Evolutionary conservation across 2,113 vertebrate genomes (phyloP), one percentile per base, ranked within the genome.

Genomic region (Desmodus rotundus): DNA sequence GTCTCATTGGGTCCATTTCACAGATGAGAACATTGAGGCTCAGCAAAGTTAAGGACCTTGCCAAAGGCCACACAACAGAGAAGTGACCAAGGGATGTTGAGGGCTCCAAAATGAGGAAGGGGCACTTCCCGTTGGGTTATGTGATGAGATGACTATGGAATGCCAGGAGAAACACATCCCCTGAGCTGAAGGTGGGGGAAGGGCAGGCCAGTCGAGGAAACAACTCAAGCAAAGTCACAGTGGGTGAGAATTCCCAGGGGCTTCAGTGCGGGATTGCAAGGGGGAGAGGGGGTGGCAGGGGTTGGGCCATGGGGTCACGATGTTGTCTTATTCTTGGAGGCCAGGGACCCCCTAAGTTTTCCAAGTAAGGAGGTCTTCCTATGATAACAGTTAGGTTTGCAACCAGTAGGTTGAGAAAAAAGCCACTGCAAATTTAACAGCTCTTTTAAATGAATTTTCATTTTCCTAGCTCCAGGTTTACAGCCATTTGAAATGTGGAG

Each of bases 21-120:
- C n/a, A 90, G 86, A 52, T 81, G 67, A 86, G 78, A 95, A 76
- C 41, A 76, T 13, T 52, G 86, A 95, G 68, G 36, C 87, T 90
- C 67, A 54, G 58, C 82, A 28, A 73, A 28, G 31, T 87, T 26
- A 19, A n/a, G 36, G 13, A n/a, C 28, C 58, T 87, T 83, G 52
- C 70, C 14, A 5, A 26, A 72, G 54, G 68, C 26, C 76, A 54
- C 26, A 47, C 76, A 65, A 5, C 33, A n/a, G 70, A 78, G 20
- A 67, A 41, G 26, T 31, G 43, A 31, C 67, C 74, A 45, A 52
- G 56, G 47, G 68, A 47, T 31, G 45, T 16, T 8, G 52, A 38
- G 19, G 80, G n/a, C 41, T 73, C 56, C 38, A 36, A 52, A 52
- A 93, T n/a, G 87, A 82, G 11, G 20, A 36, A 67, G 22, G 17